These are phyloP conservation scores for Dryocosmus kuriphilus DNA, from an alignment of 2,888 invertebrate species.

Conservation along the genomic window DNA sequence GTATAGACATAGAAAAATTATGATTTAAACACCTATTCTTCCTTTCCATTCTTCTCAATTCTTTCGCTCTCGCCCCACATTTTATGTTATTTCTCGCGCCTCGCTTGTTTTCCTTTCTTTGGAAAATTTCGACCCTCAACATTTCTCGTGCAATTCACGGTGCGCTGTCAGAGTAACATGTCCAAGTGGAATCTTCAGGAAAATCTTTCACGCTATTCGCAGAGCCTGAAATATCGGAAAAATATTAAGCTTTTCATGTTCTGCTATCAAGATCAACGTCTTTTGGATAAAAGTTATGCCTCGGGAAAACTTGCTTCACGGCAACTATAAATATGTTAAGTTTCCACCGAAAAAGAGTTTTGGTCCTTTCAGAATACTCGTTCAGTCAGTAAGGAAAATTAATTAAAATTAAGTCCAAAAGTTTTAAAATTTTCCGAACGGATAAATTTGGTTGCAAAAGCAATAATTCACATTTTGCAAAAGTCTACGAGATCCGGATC, in stretches of 20 bases:
- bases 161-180: not conserved
- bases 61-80: slow-evolving; percentile 44
- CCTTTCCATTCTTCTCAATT: not conserved
- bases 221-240: not conserved
- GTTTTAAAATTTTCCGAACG: too few species aligned
- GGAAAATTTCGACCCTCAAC: slow-evolving; percentile 43
- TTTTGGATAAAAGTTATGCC: not conserved
- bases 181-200: not conserved
- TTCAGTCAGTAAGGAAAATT: too few species aligned
- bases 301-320: not conserved
- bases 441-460: too few species aligned
- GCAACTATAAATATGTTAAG: slow-evolving; percentile 9
- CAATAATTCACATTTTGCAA: too few species aligned
- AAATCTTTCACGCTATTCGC: not conserved
- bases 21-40: not conserved
- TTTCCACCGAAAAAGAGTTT: too few species aligned
- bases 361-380: too few species aligned
- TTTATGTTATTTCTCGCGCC: slow-evolving; percentile 62
- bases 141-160: slow-evolving; percentile 24
- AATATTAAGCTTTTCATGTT: not conserved
- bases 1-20: not conserved
- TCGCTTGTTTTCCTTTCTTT: slow-evolving; percentile 42
- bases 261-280: not conserved
- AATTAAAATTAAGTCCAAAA: too few species aligned
- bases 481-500: too few species aligned